phyloP scores from a whole-genome alignment of 2,113 vertebrate species.

The Chloroceryle aenea region DNA sequence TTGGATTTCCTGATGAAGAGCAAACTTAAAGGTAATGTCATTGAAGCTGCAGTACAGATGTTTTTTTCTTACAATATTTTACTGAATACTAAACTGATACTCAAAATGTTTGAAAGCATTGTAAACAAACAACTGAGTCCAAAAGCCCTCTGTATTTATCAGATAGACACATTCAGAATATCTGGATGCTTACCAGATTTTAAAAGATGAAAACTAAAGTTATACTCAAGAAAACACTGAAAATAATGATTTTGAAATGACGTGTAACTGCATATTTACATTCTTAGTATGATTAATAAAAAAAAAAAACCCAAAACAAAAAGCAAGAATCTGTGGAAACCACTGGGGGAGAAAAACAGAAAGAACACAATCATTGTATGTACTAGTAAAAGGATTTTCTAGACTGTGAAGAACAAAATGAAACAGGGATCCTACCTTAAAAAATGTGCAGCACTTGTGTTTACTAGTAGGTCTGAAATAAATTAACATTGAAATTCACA shows the following conservation, averaged over 20 bases:
- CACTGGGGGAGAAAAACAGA: background rate
- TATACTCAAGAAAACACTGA: slow-evolving; percentile 1
- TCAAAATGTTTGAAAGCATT: slow-evolving; percentile 51
- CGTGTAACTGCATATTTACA: slow-evolving; percentile 26
- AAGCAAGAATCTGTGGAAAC: background rate
- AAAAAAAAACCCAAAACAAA: too few species aligned
- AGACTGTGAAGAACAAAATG: background rate
- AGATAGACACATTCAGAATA: slow-evolving; percentile 39
- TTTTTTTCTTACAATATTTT: slow-evolving; percentile 34
- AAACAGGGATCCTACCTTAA: background rate
- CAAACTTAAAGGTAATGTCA: slow-evolving; percentile 29
- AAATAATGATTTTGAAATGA: slow-evolving; percentile 49
- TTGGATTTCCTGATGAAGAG: background rate
- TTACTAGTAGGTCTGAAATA: background rate
- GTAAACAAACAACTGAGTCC: slow-evolving; percentile 61
- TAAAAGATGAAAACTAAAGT: background rate
- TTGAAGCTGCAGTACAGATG: slow-evolving; percentile 66
- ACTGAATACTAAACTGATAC: slow-evolving; percentile 12
- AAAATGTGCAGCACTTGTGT: background rate
- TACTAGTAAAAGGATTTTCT: background rate
- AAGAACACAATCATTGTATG: background rate
- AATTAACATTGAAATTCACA: background rate
- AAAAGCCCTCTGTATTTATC: slow-evolving; percentile 48
- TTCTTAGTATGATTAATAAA: background rate
- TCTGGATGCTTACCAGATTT: slow-evolving; percentile 36